Evolutionary conservation across 2,113 vertebrate genomes (phyloP).

Genomic region (Pachypanchax playfairii): DNA sequence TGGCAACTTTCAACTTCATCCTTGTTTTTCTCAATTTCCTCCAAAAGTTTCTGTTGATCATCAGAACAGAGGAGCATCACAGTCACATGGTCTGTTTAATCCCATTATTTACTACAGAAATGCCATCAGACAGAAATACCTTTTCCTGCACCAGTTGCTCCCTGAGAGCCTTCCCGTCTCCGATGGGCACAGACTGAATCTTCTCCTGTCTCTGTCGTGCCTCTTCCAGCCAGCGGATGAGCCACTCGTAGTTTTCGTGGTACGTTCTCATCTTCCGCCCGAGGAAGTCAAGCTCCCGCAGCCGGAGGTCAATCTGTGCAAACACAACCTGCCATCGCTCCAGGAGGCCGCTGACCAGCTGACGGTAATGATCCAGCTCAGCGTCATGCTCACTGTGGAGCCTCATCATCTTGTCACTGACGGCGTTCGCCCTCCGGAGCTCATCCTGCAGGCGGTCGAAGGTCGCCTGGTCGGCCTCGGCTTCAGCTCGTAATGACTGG

Average conservation of each 20-base stretch:
- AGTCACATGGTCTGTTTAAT: too few relatives aligned
- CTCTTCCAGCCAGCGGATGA: constrained; percentile 86
- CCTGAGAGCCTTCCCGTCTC: constrained; percentile 75
- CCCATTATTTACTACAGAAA: too few relatives aligned
- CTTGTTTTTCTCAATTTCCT: constrained; percentile 88
- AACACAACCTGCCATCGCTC: constrained; percentile 92
- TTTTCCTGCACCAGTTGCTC: constrained; percentile 90
- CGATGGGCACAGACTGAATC: constrained; percentile 85
- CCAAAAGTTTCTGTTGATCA: constrained; percentile 85
- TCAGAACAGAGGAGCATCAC: not conserved
- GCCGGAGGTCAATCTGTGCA: constrained; percentile 85
- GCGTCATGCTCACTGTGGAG: constrained; percentile 87
- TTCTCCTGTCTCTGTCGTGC: constrained; percentile 86
- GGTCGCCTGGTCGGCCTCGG: constrained; percentile 81
- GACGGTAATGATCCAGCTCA: constrained; percentile 89
- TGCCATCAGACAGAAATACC: constrained; percentile 74
- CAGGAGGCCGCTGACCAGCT: constrained; percentile 81
- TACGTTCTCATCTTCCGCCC: constrained; percentile 88
- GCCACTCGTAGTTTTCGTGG: constrained; percentile 81
- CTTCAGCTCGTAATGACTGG: constrained; percentile 84
- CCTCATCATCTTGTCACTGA: constrained; percentile 86
- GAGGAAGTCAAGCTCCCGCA: constrained; percentile 88
- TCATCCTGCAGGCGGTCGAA: constrained; percentile 86
- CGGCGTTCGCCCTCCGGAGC: constrained; percentile 79
- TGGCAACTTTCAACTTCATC: constrained; percentile 91